phyloP scores from a whole-genome alignment of 2,797 vertebrate species.

The Gambelia wislizenii region DNA sequence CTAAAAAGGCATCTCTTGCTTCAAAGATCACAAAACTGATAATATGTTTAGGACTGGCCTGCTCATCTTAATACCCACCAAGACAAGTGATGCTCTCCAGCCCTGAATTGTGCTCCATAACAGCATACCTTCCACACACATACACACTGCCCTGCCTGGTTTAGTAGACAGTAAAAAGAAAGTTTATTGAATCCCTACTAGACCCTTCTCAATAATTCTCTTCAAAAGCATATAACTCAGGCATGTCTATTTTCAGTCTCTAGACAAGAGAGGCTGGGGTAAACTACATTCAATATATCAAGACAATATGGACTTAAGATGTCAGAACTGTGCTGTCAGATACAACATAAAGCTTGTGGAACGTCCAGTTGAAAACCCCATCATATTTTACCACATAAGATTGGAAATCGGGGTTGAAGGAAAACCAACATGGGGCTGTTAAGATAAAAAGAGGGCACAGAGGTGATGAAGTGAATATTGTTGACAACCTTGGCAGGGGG shows the following conservation, averaged over 20 bases:
- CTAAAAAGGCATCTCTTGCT: background rate
- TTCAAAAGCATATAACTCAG: background rate
- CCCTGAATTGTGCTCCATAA: background rate
- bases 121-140: too few relatives aligned
- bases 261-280: background rate
- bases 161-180: background rate
- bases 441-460: background rate
- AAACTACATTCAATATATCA: background rate
- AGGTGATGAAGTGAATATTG: constrained; percentile 5
- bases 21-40: background rate
- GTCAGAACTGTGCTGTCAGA: constrained; percentile 10
- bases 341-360: constrained; percentile 3
- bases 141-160: background rate
- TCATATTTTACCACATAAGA: background rate
- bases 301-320: background rate
- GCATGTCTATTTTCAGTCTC: background rate
- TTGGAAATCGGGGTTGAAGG: background rate
- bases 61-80: background rate
- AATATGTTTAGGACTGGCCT: background rate
- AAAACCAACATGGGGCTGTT: background rate
- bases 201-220: background rate
- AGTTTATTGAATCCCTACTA: background rate
- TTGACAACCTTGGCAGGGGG: constrained; percentile 10
- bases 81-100: background rate
- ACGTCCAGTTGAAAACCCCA: background rate